Evolutionary conservation across 2,797 vertebrate genomes (phyloP).

Genomic region (Hemibagrus guttatus): DNA sequence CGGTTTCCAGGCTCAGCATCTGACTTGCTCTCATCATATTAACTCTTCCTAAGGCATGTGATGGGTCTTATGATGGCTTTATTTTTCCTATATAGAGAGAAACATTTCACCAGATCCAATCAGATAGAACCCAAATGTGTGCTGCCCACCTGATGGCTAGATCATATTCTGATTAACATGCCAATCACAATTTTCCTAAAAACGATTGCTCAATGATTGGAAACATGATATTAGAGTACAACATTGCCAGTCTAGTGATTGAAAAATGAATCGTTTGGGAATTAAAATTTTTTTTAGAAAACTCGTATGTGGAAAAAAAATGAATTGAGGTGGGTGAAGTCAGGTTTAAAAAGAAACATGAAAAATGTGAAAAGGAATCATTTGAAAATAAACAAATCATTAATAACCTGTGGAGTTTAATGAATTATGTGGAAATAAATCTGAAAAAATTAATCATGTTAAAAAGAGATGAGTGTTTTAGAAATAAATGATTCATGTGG

Average conservation of each 20-base stretch:
- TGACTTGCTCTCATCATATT: background rate
- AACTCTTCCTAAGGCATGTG: background rate
- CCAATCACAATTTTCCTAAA: slow-evolving; percentile 7
- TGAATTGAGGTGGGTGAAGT: background rate
- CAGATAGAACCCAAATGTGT: background rate
- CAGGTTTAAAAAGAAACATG: background rate
- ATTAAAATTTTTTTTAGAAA: background rate
- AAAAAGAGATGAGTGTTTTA: background rate
- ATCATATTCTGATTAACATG: background rate
- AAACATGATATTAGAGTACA: background rate
- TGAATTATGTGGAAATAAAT: background rate
- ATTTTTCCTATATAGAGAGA: slow-evolving; percentile 4
- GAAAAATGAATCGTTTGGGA: background rate
- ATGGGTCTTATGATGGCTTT: background rate
- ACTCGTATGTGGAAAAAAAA: background rate
- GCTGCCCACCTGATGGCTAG: background rate
- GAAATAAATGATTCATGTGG: background rate
- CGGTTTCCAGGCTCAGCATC: background rate
- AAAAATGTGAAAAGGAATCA: background rate
- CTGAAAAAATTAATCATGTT: background rate
- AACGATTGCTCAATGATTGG: background rate
- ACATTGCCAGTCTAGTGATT: background rate
- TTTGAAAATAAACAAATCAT: background rate
- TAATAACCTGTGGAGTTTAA: background rate
- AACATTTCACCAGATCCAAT: background rate